Evolutionary conservation across 2,113 vertebrate species (phyloP).

Genomic region (Sminthopsis crassicaudata): DNA sequence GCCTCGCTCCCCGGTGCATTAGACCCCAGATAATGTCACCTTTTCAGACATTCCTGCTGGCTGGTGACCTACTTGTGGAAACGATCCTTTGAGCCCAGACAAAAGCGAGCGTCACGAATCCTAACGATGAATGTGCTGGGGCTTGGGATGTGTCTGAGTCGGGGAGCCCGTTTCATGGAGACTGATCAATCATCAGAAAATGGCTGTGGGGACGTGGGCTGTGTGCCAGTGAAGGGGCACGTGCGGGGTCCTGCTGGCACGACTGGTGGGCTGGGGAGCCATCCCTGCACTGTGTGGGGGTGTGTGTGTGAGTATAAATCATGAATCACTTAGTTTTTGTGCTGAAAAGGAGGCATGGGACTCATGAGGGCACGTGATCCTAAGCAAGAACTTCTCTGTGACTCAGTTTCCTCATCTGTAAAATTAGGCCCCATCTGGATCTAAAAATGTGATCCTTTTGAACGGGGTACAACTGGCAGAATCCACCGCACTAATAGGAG

Average conservation of each 20-base stretch:
- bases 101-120: not conserved
- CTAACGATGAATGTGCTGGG: not conserved
- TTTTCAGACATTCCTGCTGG: not conserved
- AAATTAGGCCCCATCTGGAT: not conserved
- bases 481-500: not conserved
- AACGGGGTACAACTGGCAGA: not conserved
- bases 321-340: not conserved
- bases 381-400: not conserved
- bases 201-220: no score
- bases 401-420: not conserved
- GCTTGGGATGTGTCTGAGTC: not conserved
- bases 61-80: no score
- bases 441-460: not conserved
- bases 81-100: not conserved
- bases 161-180: not conserved
- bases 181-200: not conserved
- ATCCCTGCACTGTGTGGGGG: not conserved
- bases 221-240: fast-evolving
- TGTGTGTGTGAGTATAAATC: not conserved
- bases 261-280: not conserved
- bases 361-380: not conserved
- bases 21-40: not conserved
- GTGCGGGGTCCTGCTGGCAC: no score
- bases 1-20: not conserved
- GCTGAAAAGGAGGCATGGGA: not conserved